phyloP scores from a whole-genome alignment of 2,888 invertebrate species.

The Nephrotoma guestfalica region DNA sequence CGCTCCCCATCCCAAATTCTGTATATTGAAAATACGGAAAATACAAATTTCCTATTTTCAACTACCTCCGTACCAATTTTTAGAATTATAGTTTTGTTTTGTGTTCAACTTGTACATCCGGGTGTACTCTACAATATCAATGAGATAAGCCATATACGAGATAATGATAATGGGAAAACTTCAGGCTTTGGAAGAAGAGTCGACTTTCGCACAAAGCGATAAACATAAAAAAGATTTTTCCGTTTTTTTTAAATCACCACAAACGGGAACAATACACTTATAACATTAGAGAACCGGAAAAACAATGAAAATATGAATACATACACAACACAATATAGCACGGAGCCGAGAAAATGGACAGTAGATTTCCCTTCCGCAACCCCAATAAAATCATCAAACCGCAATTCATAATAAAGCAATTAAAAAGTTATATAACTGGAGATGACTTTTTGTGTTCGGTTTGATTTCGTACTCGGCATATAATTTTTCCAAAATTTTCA shows the following conservation, averaged over 20 bases:
- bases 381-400: neutral
- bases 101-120: neutral
- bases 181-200: neutral
- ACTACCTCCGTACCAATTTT: neutral
- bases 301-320: neutral
- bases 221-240: neutral
- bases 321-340: neutral
- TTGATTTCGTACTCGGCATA: neutral
- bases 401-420: neutral
- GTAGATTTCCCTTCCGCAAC: neutral
- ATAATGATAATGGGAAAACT: neutral
- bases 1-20: neutral
- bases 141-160: neutral
- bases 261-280: neutral
- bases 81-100: neutral
- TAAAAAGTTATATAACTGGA: neutral
- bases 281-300: neutral
- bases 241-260: neutral
- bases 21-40: neutral
- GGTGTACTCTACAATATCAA: neutral
- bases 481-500: neutral
- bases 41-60: neutral
- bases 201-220: neutral
- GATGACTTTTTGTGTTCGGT: neutral
- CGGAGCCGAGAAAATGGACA: neutral